Evolutionary conservation across 2,113 vertebrate genomes (phyloP).

Genomic region (Paedocypris sp.): DNA sequence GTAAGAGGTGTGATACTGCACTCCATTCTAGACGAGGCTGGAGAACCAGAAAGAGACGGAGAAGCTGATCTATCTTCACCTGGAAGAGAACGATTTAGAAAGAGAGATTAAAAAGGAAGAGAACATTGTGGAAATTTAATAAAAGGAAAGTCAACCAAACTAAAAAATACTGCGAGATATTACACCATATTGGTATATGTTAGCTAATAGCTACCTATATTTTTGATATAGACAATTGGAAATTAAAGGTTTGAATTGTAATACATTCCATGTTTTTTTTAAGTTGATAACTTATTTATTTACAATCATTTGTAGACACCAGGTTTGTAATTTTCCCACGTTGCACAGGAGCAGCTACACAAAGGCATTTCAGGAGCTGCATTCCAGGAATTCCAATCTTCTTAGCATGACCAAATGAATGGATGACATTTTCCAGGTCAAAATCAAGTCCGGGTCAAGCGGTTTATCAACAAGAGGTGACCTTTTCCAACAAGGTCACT

Average conservation of each 20-base stretch:
- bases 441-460: not conserved
- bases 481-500: not conserved
- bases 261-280: too few species aligned
- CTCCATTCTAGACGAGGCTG: conserved; percentile 66
- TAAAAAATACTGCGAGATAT: too few species aligned
- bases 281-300: too few species aligned
- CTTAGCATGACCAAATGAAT: not conserved
- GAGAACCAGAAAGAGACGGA: conserved; percentile 55
- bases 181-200: too few species aligned
- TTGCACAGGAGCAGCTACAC: not conserved
- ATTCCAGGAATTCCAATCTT: not conserved
- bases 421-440: not conserved
- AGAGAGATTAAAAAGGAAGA: not conserved
- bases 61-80: conserved; percentile 58
- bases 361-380: not conserved
- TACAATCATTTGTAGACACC: too few species aligned
- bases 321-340: too few species aligned
- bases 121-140: too few species aligned
- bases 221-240: too few species aligned
- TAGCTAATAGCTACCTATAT: too few species aligned
- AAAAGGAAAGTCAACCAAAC: too few species aligned
- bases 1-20: conserved; percentile 84
- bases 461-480: not conserved
- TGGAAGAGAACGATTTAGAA: conserved; percentile 37
- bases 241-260: too few species aligned